These are phyloP conservation scores for Drosophila differens DNA, from an alignment of 2,888 invertebrate species.

Conservation along the genomic window DNA sequence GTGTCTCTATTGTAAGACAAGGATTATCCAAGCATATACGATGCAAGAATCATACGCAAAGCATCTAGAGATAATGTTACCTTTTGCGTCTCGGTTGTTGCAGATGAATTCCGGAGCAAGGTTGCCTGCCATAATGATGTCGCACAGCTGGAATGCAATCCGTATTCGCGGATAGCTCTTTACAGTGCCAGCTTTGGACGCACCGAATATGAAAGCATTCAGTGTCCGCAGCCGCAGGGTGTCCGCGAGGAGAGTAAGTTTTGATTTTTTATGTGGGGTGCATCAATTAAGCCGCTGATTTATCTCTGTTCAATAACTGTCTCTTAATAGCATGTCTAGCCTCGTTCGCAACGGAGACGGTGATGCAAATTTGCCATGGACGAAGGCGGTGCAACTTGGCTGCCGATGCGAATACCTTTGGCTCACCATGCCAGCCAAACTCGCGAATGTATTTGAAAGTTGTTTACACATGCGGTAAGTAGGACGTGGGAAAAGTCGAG, in stretches of 20 bases:
- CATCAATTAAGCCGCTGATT: constrained; percentile 41
- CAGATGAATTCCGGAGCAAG: constrained; percentile 97
- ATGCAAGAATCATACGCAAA: neutral
- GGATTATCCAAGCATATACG: neutral
- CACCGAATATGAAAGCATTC: constrained; percentile 94
- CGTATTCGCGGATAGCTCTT: constrained; percentile 94
- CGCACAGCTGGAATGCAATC: constrained; percentile 94
- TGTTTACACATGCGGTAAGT: constrained; percentile 95
- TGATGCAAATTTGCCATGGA: constrained; percentile 95
- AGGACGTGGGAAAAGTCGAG: constrained; percentile 37
- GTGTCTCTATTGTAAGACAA: neutral
- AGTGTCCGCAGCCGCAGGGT: constrained; percentile 94
- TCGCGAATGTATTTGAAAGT: constrained; percentile 95
- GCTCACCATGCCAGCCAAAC: constrained; percentile 92
- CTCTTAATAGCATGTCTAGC: constrained; percentile 92
- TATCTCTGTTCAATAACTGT: constrained; percentile 19
- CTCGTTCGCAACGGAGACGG: constrained; percentile 94
- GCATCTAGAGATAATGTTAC: neutral
- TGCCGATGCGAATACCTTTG: constrained; percentile 94
- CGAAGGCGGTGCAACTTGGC: constrained; percentile 92
- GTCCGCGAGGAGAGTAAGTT: constrained; percentile 95
- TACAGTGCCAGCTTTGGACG: constrained; percentile 98
- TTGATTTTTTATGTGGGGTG: constrained; percentile 7
- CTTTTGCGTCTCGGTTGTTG: constrained; percentile 71
- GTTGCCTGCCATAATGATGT: constrained; percentile 96